These are phyloP conservation scores for Apeltes quadracus DNA, from an alignment of 2,113 vertebrate species.

Conservation along the genomic window DNA sequence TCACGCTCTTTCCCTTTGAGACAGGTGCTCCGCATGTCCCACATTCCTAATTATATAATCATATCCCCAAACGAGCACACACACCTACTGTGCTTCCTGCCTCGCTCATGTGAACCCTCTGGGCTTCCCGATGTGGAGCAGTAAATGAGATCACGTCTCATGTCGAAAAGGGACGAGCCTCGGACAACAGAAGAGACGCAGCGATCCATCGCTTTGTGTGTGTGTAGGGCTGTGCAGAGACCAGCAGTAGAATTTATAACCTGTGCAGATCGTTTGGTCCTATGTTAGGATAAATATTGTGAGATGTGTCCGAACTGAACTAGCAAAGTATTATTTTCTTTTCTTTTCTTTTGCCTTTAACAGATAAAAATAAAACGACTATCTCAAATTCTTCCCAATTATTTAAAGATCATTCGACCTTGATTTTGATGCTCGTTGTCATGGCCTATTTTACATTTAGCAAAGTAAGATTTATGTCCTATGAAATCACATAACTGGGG, in stretches of 20 bases:
- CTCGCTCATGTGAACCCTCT: constrained; percentile 57
- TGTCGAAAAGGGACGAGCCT: constrained; percentile 51
- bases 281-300: neutral
- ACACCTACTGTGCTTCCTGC: constrained; percentile 39
- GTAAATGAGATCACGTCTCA: constrained; percentile 72
- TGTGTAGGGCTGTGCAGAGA: constrained; percentile 1
- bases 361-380: neutral
- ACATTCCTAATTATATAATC: constrained; percentile 68
- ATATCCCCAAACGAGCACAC: constrained; percentile 37
- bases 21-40: constrained; percentile 45
- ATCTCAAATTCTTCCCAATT: neutral
- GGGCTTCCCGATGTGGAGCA: constrained; percentile 68
- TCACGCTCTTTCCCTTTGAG: constrained; percentile 44
- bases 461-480: neutral
- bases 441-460: neutral
- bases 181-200: constrained; percentile 17
- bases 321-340: neutral
- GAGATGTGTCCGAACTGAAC: neutral
- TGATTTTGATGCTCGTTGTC: neutral
- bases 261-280: neutral
- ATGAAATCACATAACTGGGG: neutral
- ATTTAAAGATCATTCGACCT: neutral
- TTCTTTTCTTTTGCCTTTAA: neutral
- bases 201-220: constrained; percentile 3
- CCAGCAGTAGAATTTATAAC: neutral